Percentiles rank a stretch among this genome's conserved stretches.
Conservation (phyloP, 2,113 vertebrate species). For the Thymallus thymallus region DNA sequence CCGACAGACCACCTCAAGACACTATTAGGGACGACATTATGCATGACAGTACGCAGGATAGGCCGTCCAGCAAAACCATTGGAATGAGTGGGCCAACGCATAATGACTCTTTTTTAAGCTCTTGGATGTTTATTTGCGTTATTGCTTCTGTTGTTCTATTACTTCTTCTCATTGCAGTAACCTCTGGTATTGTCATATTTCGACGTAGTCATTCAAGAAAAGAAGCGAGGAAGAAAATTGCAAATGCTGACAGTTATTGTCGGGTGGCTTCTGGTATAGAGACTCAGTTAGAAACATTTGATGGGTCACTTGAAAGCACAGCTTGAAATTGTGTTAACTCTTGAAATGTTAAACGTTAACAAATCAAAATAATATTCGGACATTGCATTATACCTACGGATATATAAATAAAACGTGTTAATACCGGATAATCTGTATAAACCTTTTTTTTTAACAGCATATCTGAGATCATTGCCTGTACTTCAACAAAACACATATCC, state of each 20-base stretch:
- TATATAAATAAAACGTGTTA: no score
- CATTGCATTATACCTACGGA: no score
- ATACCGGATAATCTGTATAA: no score
- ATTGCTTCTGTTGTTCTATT: constrained; percentile 64
- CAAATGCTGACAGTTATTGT: constrained; percentile 70
- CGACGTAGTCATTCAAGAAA: constrained; percentile 59
- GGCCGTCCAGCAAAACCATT: constrained; percentile 22
- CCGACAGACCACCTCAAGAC: no score
- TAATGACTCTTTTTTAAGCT: not conserved
- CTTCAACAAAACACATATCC: no score
- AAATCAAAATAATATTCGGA: no score
- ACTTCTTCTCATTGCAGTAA: constrained; percentile 53
- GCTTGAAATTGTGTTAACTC: no score
- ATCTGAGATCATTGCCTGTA: no score
- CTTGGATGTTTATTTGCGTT: constrained; percentile 59
- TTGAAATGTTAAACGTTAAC: no score
- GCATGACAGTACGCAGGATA: no score
- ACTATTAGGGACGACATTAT: no score
- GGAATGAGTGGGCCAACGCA: not conserved
- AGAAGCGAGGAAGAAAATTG: constrained; percentile 59
- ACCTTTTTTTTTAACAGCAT: no score
- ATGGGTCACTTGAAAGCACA: constrained; percentile 39
- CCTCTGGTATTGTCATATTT: constrained; percentile 49
- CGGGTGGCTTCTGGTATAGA: constrained; percentile 74
- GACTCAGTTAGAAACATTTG: constrained; percentile 59